Evolutionary conservation across 2,888 invertebrate genomes (phyloP).

Genomic region (Macroteleia sp.): DNA sequence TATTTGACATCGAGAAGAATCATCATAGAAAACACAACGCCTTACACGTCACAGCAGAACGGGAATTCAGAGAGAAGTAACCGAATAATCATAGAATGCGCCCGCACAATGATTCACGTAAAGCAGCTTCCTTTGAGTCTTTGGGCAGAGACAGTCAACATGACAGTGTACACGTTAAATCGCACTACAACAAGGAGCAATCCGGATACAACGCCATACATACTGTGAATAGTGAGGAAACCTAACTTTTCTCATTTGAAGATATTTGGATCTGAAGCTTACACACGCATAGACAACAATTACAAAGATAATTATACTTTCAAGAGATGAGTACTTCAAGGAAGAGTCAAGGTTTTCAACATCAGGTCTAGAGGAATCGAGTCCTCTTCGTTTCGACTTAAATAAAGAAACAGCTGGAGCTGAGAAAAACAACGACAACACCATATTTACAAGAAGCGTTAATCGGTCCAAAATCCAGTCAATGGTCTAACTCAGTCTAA

Average conservation of each 20-base stretch:
- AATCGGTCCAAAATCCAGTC: no score
- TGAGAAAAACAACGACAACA: no score
- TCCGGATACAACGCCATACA: conserved; percentile 16
- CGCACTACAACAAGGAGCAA: neutral
- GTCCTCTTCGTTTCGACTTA: no score
- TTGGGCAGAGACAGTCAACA: neutral
- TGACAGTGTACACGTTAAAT: conserved; percentile 32
- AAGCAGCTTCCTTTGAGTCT: neutral
- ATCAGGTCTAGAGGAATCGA: no score
- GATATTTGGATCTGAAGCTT: conserved; percentile 30
- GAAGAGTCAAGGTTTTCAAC: neutral
- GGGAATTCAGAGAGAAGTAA: conserved; percentile 11
- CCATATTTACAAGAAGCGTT: neutral
- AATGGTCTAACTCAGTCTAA: no score
- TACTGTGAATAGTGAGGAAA: conserved; percentile 20
- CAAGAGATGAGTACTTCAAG: neutral
- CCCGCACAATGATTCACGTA: neutral
- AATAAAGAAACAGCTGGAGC: no score
- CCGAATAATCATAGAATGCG: no score
- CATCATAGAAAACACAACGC: no score
- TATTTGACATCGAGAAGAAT: no score
- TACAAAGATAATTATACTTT: neutral
- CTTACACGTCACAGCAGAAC: conserved; percentile 52
- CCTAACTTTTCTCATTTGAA: conserved; percentile 23
- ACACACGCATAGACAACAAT: conserved; percentile 36